These are phyloP conservation scores for Drosophila ochracea DNA, from an alignment of 2,888 invertebrate species.

Conservation along the genomic window DNA sequence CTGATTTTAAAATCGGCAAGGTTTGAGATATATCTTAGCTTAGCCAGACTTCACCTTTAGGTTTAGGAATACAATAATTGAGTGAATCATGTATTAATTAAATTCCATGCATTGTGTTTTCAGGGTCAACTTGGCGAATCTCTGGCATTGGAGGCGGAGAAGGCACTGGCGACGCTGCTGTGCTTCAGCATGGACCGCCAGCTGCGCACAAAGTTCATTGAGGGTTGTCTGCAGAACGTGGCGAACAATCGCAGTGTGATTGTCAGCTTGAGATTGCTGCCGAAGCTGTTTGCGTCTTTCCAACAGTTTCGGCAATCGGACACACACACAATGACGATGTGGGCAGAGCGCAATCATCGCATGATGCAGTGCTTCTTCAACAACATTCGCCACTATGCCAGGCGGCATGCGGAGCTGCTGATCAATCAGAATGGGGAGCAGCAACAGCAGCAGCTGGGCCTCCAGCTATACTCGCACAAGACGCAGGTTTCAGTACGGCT, in stretches of 20 bases:
- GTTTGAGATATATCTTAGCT: neutral
- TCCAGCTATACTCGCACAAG: conserved; percentile 89
- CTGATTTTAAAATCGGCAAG: neutral
- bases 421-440: conserved; percentile 75
- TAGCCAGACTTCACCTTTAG: rapidly evolving
- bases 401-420: conserved; percentile 81
- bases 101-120: neutral
- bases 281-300: conserved; percentile 96
- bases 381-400: conserved; percentile 92
- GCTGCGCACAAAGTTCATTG: conserved; percentile 97
- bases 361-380: conserved; percentile 97
- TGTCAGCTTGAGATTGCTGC: conserved; percentile 93
- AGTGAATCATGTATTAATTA: neutral
- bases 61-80: neutral
- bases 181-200: conserved; percentile 96
- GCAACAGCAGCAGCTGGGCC: conserved; percentile 77
- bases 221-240: conserved; percentile 96
- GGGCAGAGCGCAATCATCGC: conserved; percentile 96
- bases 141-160: conserved; percentile 96
- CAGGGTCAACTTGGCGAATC: conserved; percentile 95
- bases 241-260: conserved; percentile 95
- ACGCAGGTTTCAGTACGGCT: conserved; percentile 96
- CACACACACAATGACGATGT: conserved; percentile 94
- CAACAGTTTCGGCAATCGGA: conserved; percentile 95
- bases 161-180: conserved; percentile 94